These are phyloP conservation scores for Catocala nupta DNA, from an alignment of 2,888 invertebrate species.

Conservation along the genomic window DNA sequence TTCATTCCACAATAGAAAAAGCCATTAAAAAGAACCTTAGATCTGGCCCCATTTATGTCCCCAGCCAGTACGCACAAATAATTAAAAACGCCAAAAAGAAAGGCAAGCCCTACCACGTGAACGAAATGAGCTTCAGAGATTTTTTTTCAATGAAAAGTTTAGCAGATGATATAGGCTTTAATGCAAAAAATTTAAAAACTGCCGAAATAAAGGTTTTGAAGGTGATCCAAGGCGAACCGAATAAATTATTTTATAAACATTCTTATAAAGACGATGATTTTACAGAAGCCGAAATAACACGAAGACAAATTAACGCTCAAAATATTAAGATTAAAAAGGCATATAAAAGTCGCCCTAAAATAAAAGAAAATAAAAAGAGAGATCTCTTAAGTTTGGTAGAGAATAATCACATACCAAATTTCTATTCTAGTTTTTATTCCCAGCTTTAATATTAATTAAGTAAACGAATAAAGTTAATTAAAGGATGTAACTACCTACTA, in stretches of 20 bases:
- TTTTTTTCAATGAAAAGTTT: slow-evolving; percentile 5
- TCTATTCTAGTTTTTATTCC: not conserved
- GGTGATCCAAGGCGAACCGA: slow-evolving; percentile 8
- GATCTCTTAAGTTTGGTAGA: slow-evolving; percentile 4
- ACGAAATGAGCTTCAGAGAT: slow-evolving; percentile 13
- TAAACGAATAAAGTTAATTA: too few relatives aligned
- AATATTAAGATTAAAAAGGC: slow-evolving; percentile 8
- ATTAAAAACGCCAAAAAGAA: too few relatives aligned
- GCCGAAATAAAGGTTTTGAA: not conserved
- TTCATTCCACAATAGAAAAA: slow-evolving; percentile 21
- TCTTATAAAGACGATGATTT: slow-evolving; percentile 11
- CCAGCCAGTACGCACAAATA: too few relatives aligned
- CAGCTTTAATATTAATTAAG: not conserved
- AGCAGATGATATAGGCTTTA: not conserved
- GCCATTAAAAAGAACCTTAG: too few relatives aligned
- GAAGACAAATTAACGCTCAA: slow-evolving; percentile 8
- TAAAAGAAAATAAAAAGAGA: slow-evolving; percentile 10
- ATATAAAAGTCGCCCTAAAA: slow-evolving; percentile 9
- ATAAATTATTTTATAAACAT: slow-evolving; percentile 12
- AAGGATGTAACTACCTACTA: too few relatives aligned
- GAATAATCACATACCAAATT: slow-evolving; percentile 3
- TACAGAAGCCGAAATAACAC: slow-evolving; percentile 9
- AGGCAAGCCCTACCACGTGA: too few relatives aligned
- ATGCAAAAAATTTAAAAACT: not conserved
- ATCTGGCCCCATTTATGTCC: too few relatives aligned